Conservation (phyloP, 2,113 vertebrate genomes). For the Lucifuga dentata region DNA sequence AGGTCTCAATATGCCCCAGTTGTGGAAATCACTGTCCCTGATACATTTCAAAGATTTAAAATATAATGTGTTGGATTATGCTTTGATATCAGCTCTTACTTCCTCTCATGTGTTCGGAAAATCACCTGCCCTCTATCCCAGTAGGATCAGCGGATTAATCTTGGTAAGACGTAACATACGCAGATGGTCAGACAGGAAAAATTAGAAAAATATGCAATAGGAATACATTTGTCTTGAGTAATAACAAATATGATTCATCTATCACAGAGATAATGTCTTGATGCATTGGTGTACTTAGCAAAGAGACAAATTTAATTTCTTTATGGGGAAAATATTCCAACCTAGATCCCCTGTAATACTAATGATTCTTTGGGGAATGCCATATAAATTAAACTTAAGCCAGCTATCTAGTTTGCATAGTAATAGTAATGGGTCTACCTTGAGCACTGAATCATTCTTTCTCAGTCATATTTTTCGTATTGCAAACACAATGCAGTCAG, state of each 20-base stretch:
- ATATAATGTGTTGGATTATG: slow-evolving; percentile 87
- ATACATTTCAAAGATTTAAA: slow-evolving; percentile 85
- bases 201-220: slow-evolving; percentile 94
- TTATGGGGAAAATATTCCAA: slow-evolving; percentile 83
- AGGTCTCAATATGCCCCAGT: slow-evolving; percentile 69
- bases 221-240: slow-evolving; percentile 90
- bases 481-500: slow-evolving; percentile 58
- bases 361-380: slow-evolving; percentile 81
- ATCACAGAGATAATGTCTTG: slow-evolving; percentile 86
- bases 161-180: slow-evolving; percentile 89
- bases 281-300: slow-evolving; percentile 88
- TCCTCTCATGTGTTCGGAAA: slow-evolving; percentile 83
- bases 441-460: slow-evolving; percentile 69
- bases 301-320: slow-evolving; percentile 88
- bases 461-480: slow-evolving; percentile 57
- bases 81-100: slow-evolving; percentile 87
- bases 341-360: slow-evolving; percentile 79
- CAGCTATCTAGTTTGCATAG: slow-evolving; percentile 79
- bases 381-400: slow-evolving; percentile 84
- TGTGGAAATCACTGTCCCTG: slow-evolving; percentile 77
- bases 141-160: slow-evolving; percentile 92
- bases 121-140: slow-evolving; percentile 88
- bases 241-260: slow-evolving; percentile 90
- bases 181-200: slow-evolving; percentile 94
- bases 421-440: slow-evolving; percentile 65